Percentiles rank a stretch among this genome's conserved stretches.
Evolutionary conservation across 1,140 invertebrate genomes (phyloP).

Genomic region (Drosophila azteca): DNA sequence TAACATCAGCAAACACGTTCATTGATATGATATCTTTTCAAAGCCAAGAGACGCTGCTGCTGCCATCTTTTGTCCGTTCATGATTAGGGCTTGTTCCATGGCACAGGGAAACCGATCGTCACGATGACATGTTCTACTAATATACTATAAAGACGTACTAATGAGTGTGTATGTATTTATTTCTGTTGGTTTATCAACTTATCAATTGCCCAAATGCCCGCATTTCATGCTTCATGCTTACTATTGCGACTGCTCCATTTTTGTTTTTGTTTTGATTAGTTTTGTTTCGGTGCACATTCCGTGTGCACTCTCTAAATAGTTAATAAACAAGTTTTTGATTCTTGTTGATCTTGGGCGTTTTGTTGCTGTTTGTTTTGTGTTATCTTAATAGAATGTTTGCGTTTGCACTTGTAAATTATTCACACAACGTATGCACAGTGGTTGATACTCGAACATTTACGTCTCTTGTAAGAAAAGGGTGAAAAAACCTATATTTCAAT

Average conservation of each 20-base stretch:
- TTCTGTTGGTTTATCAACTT: conserved; percentile 27
- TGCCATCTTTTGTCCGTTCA: conserved; percentile 11
- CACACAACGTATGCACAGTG: conserved; percentile 42
- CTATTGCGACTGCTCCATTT: not conserved
- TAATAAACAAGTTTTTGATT: conserved; percentile 13
- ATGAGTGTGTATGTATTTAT: not conserved
- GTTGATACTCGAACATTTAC: not conserved
- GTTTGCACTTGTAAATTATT: conserved; percentile 28
- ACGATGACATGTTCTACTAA: conserved; percentile 30
- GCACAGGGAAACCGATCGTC: conserved; percentile 31
- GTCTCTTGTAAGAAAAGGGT: no score
- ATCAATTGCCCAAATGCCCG: not conserved
- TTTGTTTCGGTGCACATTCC: conserved; percentile 1
- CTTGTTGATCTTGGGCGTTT: conserved; percentile 11
- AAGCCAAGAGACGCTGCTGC: conserved; percentile 3
- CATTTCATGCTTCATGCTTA: no score
- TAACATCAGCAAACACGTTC: conserved; percentile 2
- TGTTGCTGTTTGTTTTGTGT: conserved; percentile 30
- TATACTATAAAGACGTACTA: conserved; percentile 3
- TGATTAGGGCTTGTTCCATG: conserved; percentile 19
- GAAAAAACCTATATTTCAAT: no score
- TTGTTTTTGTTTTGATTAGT: conserved; percentile 5
- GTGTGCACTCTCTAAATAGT: no score
- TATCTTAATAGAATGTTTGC: conserved; percentile 51
- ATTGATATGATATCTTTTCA: conserved; percentile 34